Percentiles rank a stretch among this genome's conserved stretches.
Conservation (phyloP, 2,888 invertebrate genomes). For the Phortica magna region DNA sequence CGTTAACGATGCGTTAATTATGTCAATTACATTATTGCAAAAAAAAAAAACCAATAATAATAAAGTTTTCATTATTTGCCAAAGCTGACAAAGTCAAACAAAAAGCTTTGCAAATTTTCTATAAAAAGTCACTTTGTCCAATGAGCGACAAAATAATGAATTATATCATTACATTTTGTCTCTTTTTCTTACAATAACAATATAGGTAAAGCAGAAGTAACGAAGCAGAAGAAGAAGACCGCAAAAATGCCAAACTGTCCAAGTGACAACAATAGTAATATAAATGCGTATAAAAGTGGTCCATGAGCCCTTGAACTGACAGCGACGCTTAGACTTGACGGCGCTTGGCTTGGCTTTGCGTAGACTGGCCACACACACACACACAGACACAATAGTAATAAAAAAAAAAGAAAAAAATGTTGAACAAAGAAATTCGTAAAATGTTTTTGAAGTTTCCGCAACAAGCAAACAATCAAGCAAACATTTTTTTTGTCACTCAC, state of each 20-base stretch:
- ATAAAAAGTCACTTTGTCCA: not conserved
- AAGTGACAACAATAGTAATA: slow-evolving; percentile 5
- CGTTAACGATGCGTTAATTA: slow-evolving; percentile 34
- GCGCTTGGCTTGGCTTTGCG: not conserved
- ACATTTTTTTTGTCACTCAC: not conserved
- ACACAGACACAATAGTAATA: not conserved
- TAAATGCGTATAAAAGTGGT: not conserved
- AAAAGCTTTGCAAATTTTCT: not conserved
- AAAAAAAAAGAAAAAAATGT: not conserved
- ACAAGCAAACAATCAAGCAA: not conserved
- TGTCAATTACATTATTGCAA: slow-evolving; percentile 21
- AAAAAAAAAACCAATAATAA: not conserved
- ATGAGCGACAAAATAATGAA: not conserved
- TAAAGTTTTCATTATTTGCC: not conserved
- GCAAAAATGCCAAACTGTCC: slow-evolving; percentile 17
- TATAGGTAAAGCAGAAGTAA: not conserved
- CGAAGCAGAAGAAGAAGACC: not conserved
- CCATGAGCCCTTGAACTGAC: slow-evolving; percentile 17
- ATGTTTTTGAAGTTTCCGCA: slow-evolving; percentile 18
- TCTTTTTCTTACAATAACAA: not conserved
- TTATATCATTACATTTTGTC: slow-evolving; percentile 13
- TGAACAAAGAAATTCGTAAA: slow-evolving; percentile 15
- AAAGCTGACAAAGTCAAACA: not conserved
- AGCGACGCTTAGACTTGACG: not conserved
- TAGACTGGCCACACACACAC: not conserved